phyloP scores from a whole-genome alignment of 2,888 invertebrate species.

The Aphelenchoides bicaudatus region DNA sequence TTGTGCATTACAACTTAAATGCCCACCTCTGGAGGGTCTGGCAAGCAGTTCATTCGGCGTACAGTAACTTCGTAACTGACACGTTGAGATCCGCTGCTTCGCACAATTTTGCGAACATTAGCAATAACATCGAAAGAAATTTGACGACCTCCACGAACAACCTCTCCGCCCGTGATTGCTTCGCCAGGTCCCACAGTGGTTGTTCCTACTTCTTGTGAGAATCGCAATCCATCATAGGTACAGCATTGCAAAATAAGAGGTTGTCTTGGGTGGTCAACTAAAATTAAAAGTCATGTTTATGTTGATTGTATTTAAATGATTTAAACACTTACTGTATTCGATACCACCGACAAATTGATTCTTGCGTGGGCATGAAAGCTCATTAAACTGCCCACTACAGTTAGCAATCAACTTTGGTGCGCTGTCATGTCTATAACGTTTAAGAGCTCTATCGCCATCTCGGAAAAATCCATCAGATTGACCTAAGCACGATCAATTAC shows the following conservation, averaged over 20 bases:
- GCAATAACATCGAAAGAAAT: constrained; percentile 60
- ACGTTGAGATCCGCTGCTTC: constrained; percentile 35
- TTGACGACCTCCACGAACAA: constrained; percentile 55
- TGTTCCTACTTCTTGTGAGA: constrained; percentile 58
- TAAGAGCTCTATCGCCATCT: constrained; percentile 47
- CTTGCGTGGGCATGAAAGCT: constrained; percentile 50
- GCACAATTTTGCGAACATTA: constrained; percentile 53
- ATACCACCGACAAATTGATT: constrained; percentile 60
- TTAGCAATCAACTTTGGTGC: constrained; percentile 53
- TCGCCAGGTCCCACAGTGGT: constrained; percentile 55
- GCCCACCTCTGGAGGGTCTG: constrained; percentile 57
- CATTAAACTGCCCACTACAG: constrained; percentile 49
- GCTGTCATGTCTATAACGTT: constrained; percentile 39
- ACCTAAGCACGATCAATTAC: not conserved
- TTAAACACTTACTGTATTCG: no score
- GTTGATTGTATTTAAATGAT: no score
- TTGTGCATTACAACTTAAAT: constrained; percentile 34
- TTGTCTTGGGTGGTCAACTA: constrained; percentile 55
- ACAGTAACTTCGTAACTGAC: constrained; percentile 54
- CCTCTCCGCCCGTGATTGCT: constrained; percentile 59
- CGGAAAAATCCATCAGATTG: constrained; percentile 56
- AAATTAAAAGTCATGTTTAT: no score
- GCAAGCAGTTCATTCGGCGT: constrained; percentile 58
- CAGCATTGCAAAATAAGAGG: constrained; percentile 58
- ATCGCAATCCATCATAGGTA: constrained; percentile 55